Conservation (phyloP, 2,888 invertebrate species). For the Isotomurus palustris region DNA sequence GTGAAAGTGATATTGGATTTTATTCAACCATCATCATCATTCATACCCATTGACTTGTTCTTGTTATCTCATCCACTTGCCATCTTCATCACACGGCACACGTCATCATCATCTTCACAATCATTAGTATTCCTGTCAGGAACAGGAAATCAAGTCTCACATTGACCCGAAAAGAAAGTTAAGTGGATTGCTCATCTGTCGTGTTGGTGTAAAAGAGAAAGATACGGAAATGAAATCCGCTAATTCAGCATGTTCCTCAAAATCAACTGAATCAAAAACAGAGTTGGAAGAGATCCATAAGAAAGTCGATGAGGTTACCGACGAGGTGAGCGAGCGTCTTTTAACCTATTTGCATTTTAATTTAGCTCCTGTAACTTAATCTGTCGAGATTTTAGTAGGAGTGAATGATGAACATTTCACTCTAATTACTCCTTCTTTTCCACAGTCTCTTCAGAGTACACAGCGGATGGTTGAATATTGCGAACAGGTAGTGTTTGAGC, state of each 20-base stretch:
- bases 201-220: neutral
- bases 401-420: neutral
- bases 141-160: neutral
- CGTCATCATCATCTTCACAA: too few relatives aligned
- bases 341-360: neutral
- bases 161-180: too few relatives aligned
- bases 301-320: conserved; percentile 21
- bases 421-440: neutral
- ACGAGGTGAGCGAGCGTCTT: conserved; percentile 20
- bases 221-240: conserved; percentile 2
- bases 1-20: too few relatives aligned
- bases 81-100: too few relatives aligned
- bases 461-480: conserved; percentile 29
- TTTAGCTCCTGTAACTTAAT: neutral
- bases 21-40: too few relatives aligned
- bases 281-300: conserved; percentile 25
- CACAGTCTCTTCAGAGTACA: conserved; percentile 26
- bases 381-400: neutral
- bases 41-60: too few relatives aligned
- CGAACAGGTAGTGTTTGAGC: conserved; percentile 18
- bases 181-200: too few relatives aligned
- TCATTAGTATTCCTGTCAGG: neutral
- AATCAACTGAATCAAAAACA: conserved; percentile 7
- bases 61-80: too few relatives aligned
- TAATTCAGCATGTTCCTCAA: conserved; percentile 1